Evolutionary conservation across 2,888 invertebrate genomes (phyloP), one percentile per base, ranked within the genome.

Genomic region (Lasioglossum leucozonium): DNA sequence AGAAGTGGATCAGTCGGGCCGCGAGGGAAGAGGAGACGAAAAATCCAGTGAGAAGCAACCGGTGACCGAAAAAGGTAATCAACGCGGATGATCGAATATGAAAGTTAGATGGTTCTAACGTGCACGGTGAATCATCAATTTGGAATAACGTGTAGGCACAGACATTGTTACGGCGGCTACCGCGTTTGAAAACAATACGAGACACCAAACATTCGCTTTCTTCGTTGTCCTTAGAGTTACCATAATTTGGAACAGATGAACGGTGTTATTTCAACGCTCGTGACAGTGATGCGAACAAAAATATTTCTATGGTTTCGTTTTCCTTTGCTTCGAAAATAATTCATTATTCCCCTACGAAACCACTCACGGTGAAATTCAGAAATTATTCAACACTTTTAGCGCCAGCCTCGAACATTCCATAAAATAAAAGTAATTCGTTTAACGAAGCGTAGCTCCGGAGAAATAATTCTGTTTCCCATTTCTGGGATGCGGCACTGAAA

Each of bases 121-220:
- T 47, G 44, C 72, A 78, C 74, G 75, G 62, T 89, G 89, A 89
- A 82, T 89, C 88, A 89, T 76, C 80, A 55, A 75, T 71, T 86
- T 81, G 73, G 83, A 83, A 82, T 80, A 87, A 72, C 67, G 79
- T 76, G 85, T 88, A 81, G 87, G 89, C 87, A 84, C 47, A 84
- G 37, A 42, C 65, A 89, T 72, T 78, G 78, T 82, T 82, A 69
- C 13, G 37, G 58, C 76, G 73, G 42, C 75, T 77, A 71, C 71
- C 55, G 55, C 55, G 71, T 42, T 72, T 67, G 30, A 77, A n/a
- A 62, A 10, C 40, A 8, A 47, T 18, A 65, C 65, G 37, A 22
- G 34, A 67, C 62, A 26, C 22, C 11, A 76, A 26, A 30, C 4
- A 18, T 62, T 30, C 30, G 22, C 69, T 2, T 42, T 10, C 18